Evolutionary conservation across 2,113 vertebrate genomes (phyloP).

Genomic region (Uropsilus gracilis): DNA sequence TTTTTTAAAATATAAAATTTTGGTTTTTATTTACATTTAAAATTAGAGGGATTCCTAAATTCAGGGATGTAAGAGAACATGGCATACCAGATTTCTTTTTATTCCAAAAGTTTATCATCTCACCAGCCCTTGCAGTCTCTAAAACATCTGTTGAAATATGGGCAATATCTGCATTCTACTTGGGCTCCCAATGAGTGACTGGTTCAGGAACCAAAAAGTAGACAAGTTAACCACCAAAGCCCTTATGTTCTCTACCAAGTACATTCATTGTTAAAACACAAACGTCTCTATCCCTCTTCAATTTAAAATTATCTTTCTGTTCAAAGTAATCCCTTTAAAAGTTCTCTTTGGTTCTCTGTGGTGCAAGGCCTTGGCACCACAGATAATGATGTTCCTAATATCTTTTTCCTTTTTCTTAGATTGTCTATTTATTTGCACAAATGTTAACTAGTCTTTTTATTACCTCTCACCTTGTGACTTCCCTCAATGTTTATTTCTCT

Average conservation of each 20-base stretch:
- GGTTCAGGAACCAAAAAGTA: not conserved
- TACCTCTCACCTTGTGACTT: not conserved
- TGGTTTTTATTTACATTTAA: no score
- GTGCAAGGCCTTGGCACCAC: not conserved
- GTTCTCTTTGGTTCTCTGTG: no score
- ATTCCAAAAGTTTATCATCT: no score
- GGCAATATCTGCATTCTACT: not conserved
- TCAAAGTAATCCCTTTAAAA: not conserved
- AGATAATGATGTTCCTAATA: not conserved
- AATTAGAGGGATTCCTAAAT: no score
- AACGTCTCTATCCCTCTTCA: not conserved
- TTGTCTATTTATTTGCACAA: conserved; percentile 33
- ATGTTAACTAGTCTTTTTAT: not conserved
- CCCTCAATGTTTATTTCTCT: conserved; percentile 17
- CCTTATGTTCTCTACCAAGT: not conserved
- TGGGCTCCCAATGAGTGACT: not conserved
- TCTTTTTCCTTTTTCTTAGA: not conserved
- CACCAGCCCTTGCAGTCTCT: no score
- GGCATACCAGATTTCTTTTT: no score
- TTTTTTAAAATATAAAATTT: not conserved
- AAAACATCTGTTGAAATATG: no score
- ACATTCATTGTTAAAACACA: not conserved
- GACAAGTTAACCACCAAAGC: not conserved
- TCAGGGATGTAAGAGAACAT: no score
- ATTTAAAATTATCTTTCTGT: not conserved